Evolutionary conservation across 2,888 invertebrate genomes (phyloP), one percentile per base, ranked within the genome.

Genomic region (Craniophora ligustri): DNA sequence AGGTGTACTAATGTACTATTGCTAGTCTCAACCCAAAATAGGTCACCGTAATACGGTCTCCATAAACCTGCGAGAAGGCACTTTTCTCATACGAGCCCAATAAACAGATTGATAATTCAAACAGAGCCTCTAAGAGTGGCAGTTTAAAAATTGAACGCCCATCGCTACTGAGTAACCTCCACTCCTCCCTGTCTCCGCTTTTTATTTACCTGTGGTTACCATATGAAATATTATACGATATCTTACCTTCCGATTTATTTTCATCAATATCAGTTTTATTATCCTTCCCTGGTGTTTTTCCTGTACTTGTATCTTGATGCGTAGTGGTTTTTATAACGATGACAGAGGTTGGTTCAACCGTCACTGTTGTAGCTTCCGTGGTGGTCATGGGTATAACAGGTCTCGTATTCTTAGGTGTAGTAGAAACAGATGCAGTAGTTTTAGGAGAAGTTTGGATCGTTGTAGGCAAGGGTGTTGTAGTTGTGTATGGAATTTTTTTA

Each of bases 361-460:
- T 23, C 21, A 53, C 15, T 4, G 63, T 67, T 1, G 63, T 62
- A n/a, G 46, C 69, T 11, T 21, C 31, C 2, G 72, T 64, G 21
- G 70, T 69, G 21, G 18, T 10, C 8, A 0, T 39, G 6, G 16
- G 6, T 2, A 62, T 66, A 15, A 60, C 62, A 13, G 61, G n/a
- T n/a, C n/a, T n/a, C n/a, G n/a, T n/a, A n/a, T n/a, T n/a, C 8
- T 1, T 39, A 10, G 16, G 6, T 2, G 63, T 66, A 15, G 61
- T 63, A 13, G 61, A 69, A 7, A 67, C 65, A 19, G 66, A 62
- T 18, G 54, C 51, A 11, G 42, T 42, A 11, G 65, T 49, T 4
- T 53, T 67, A 35, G 31, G 11, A 15, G 62, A 58, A 3, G 62
- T 53, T 3, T 14, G 0, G 18, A n/a, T 21, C 7, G 34, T 40